Conservation (phyloP, 1,140 invertebrate genomes). For the Fopius arisanus region DNA sequence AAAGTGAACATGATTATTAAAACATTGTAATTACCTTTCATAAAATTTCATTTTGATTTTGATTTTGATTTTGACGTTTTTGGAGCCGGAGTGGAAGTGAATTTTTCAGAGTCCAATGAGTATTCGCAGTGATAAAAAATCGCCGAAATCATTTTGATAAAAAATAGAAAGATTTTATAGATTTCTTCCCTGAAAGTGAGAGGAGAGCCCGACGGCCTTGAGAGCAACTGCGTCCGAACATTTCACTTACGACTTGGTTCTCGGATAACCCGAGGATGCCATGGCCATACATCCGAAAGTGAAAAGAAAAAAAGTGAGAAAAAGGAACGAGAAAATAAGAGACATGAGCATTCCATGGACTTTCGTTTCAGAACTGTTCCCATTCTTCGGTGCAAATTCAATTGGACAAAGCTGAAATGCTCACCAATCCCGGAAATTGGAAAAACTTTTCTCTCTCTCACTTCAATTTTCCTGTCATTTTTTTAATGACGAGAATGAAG, state of each 20-base stretch:
- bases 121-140: not conserved
- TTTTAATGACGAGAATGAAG: too few species aligned
- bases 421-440: not conserved
- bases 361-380: not conserved
- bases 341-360: slow-evolving; percentile 10
- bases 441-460: not conserved
- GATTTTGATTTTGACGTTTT: too few species aligned
- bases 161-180: not conserved
- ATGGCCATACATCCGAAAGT: not conserved
- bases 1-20: too few species aligned
- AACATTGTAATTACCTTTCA: too few species aligned
- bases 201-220: slow-evolving; percentile 51
- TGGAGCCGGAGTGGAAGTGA: too few species aligned
- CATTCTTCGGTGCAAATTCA: not conserved
- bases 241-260: slow-evolving; percentile 44
- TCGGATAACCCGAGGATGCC: slow-evolving; percentile 19
- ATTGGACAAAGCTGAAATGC: not conserved
- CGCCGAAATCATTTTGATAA: not conserved
- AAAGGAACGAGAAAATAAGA: not conserved
- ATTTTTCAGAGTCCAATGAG: too few species aligned
- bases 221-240: slow-evolving; percentile 37
- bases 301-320: not conserved
- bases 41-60: too few species aligned
- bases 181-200: slow-evolving; percentile 46
- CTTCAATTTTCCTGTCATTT: not conserved